Conservation (phyloP, 37 sponge, comb jelly and placozoan species). For the Halisarca cf. caerulea region DNA sequence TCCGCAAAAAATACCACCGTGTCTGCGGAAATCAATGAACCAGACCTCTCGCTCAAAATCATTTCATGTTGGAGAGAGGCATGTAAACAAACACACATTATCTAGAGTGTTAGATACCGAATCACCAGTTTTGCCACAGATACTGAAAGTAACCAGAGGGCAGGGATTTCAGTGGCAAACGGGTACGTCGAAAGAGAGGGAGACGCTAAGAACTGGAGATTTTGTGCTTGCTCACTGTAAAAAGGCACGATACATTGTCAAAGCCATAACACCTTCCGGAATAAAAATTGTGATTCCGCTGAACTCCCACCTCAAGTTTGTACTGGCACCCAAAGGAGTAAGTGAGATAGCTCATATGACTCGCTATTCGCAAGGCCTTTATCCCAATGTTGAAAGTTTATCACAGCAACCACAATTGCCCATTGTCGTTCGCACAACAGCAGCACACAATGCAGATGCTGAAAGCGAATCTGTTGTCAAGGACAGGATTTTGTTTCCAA, state of each 20-base stretch:
- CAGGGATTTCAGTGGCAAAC: neutral
- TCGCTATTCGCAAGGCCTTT: neutral
- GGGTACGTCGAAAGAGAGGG: neutral
- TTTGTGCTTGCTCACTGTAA: neutral
- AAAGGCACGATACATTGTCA: neutral
- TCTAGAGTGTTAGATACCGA: too few species aligned
- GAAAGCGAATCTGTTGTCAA: neutral
- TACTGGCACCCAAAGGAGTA: neutral
- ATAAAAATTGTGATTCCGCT: constrained; percentile 17
- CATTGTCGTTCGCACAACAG: neutral
- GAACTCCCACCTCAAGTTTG: constrained; percentile 8
- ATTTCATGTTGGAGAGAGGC: too few species aligned
- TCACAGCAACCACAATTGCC: neutral
- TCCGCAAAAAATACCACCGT: too few species aligned
- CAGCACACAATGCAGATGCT: neutral
- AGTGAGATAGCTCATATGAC: neutral
- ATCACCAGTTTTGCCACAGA: neutral
- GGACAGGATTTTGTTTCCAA: neutral
- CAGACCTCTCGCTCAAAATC: too few species aligned
- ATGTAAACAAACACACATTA: too few species aligned
- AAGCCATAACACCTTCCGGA: neutral
- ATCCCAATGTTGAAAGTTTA: neutral
- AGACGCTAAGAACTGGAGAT: constrained; percentile 7
- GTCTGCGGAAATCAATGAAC: too few species aligned
- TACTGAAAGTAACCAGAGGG: constrained; percentile 8